Evolutionary conservation across 2,888 invertebrate genomes (phyloP).

Genomic region (Lottia scabra): DNA sequence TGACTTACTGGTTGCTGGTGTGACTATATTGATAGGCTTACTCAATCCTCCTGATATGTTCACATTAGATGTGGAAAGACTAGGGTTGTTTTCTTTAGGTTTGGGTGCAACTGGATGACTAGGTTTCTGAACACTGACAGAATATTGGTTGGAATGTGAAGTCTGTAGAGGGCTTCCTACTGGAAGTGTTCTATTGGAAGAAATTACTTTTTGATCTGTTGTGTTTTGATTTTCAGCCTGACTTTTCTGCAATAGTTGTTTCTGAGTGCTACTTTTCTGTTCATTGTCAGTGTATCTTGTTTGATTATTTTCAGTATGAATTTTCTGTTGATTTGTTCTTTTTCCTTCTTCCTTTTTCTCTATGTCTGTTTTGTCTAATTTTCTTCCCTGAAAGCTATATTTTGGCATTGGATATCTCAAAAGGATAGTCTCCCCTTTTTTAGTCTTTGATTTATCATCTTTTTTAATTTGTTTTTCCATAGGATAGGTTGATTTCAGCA

Average conservation of each 20-base stretch:
- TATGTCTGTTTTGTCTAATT: conserved; percentile 30
- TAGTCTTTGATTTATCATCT: conserved; percentile 18
- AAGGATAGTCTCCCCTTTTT: conserved; percentile 47
- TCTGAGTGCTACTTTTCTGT: neutral
- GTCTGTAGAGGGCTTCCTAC: neutral
- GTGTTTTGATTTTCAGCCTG: neutral
- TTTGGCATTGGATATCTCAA: conserved; percentile 52
- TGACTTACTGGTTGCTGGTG: neutral
- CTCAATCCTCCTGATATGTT: too few relatives aligned
- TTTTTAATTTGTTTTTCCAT: conserved; percentile 30
- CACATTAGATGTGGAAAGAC: neutral
- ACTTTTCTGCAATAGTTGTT: neutral
- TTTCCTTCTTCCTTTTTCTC: conserved; percentile 14
- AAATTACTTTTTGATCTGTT: neutral
- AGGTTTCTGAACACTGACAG: neutral
- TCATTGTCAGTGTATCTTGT: neutral
- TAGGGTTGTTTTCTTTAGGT: too few relatives aligned
- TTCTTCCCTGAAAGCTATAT: conserved; percentile 47
- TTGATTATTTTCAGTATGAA: neutral
- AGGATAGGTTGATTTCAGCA: conserved; percentile 16
- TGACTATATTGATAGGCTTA: neutral
- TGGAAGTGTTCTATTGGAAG: neutral
- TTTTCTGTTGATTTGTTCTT: conserved; percentile 5
- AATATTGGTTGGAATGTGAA: conserved; percentile 1
- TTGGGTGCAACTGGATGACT: neutral